Conservation (phyloP, 2,113 vertebrate species). For the Mastomys natalensis region DNA sequence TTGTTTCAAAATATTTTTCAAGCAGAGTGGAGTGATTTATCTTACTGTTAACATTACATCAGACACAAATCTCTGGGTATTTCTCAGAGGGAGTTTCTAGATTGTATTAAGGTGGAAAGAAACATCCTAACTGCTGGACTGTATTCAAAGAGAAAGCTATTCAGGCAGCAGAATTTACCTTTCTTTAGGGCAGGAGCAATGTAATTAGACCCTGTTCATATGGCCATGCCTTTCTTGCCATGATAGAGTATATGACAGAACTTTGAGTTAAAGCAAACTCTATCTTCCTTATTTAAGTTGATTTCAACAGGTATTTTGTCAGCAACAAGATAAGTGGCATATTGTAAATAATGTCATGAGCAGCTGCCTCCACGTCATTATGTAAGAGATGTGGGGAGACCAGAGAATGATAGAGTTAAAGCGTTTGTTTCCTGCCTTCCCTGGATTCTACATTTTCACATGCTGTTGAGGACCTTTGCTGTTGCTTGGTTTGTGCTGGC, state of each 20-base stretch:
- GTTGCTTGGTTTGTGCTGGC: background rate
- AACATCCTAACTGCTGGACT: background rate
- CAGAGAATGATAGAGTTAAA: background rate
- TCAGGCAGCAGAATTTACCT: background rate
- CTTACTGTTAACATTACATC: background rate
- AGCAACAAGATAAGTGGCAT: background rate
- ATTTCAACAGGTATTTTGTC: background rate
- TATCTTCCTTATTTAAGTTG: background rate
- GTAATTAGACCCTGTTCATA: background rate
- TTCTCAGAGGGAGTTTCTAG: background rate
- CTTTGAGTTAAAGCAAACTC: background rate
- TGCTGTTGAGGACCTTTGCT: background rate
- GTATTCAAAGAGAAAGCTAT: background rate
- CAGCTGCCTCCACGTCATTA: background rate
- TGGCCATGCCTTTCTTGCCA: background rate
- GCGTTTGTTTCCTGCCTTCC: background rate
- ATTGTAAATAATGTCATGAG: background rate
- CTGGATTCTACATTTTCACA: background rate
- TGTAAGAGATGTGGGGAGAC: background rate
- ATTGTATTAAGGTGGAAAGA: background rate
- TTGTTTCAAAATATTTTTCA: background rate
- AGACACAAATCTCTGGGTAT: background rate
- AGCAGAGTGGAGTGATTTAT: background rate
- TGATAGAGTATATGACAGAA: background rate
- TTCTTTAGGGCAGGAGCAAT: background rate